Base-by-base conservation (phyloP, 2,797 vertebrate genomes). In the Sebastes vulpes region DNA sequence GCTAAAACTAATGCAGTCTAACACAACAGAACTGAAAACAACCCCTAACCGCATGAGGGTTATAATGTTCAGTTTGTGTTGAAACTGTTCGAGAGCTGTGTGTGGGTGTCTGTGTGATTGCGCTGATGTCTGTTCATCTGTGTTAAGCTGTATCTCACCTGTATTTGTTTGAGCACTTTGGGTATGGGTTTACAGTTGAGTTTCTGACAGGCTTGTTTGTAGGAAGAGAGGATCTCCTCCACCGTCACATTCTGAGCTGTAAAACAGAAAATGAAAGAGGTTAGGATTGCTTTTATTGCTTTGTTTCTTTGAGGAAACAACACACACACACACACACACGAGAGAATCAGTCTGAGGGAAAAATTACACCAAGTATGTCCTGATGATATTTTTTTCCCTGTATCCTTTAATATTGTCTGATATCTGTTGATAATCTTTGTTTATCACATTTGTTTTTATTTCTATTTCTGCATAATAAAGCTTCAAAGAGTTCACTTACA, bases 231-330 rank as follows among this genome's bases (percentile, higher is more conserved):
- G 77, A 99, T 97, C 82, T 98, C 98, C 0, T 98, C 97, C 58
- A 98, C 96, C 0, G 98, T 99, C 94, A 97, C 98, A 35, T 99
- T 98, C 92, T 97, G 97, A 91, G 98, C 98, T 99, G 95, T 0
- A 93, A 72, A 82, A 92, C 16, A 81, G 42, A 52, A 71, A 25
- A 79, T 8, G 21, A 26, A 75, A n/a, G 71, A 61, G 35, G 77
- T 93, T 78, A 92, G 52, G 29, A 54, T 35, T 12, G 6, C 5
- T 77, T 68, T 74, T 18, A 28, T n/a, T 66, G 35, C 12, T 31
- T 67, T 32, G 16, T 72, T 54, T 61, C 9, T 63, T 52, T 73
- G 10, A 42, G 3, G 16, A 68, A 56, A 56, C 14, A 12, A 38
- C 9, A 77, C 50, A 56, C 25, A 26, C 26, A 56, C 26, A 26